A percentile compares a stretch with the other conserved stretches of the same genome.
Evolutionary conservation across 2,888 invertebrate genomes (phyloP).

Genomic region (Cryptus armator): DNA sequence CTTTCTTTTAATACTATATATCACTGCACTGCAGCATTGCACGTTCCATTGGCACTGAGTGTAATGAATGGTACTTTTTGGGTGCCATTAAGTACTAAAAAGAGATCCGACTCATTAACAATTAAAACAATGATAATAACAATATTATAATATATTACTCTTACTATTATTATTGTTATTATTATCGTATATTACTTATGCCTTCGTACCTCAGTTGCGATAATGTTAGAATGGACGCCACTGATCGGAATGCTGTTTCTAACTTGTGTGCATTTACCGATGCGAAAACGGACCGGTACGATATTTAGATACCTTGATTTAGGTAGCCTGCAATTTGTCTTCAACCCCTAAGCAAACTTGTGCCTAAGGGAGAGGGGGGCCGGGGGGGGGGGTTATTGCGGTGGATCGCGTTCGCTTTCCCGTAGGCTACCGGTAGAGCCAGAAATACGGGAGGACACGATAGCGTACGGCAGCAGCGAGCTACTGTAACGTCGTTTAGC

Average conservation of each 20-base stretch:
- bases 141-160: too few relatives aligned
- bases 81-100: too few relatives aligned
- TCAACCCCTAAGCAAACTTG: slow-evolving; percentile 77
- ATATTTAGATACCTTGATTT: slow-evolving; percentile 16
- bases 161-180: too few relatives aligned
- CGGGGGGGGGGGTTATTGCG: slow-evolving; percentile 68
- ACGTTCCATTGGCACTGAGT: too few relatives aligned
- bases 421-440: not conserved
- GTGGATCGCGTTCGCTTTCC: slow-evolving; percentile 62
- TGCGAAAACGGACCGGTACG: slow-evolving; percentile 65
- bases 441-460: not conserved
- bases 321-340: slow-evolving; percentile 79
- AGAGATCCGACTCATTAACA: too few relatives aligned
- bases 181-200: too few relatives aligned
- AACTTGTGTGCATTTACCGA: slow-evolving; percentile 78
- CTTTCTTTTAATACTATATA: too few relatives aligned
- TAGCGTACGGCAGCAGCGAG: not conserved
- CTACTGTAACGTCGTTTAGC: slow-evolving; percentile 40
- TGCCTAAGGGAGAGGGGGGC: slow-evolving; percentile 68
- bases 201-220: too few relatives aligned
- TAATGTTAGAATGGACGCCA: not conserved
- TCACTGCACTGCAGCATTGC: too few relatives aligned
- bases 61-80: too few relatives aligned
- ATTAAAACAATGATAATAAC: too few relatives aligned
- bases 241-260: slow-evolving; percentile 64